Evolutionary conservation across 2,888 invertebrate genomes (phyloP).

Genomic region (Agriotes lineatus): DNA sequence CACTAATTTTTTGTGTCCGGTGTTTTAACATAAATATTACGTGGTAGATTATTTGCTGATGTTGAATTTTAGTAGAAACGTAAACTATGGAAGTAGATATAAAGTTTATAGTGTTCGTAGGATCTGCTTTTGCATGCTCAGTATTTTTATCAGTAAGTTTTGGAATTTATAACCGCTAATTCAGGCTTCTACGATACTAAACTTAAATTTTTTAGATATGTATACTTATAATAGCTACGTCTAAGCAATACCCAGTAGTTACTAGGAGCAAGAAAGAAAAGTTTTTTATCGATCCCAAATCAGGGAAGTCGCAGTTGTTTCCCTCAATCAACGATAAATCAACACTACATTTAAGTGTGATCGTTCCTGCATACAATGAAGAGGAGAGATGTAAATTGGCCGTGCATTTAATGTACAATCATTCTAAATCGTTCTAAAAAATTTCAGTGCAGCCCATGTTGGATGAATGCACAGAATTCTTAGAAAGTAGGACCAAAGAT

Average conservation of each 20-base stretch:
- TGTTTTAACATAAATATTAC: too few species aligned
- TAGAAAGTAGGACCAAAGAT: conserved; percentile 74
- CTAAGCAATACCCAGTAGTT: conserved; percentile 77
- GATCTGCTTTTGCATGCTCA: conserved; percentile 23
- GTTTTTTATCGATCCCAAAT: conserved; percentile 76
- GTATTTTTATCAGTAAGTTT: conserved; percentile 28
- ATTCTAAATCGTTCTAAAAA: too few species aligned
- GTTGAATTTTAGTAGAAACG: not conserved
- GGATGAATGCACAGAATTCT: conserved; percentile 86
- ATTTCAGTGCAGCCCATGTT: conserved; percentile 88
- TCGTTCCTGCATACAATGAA: conserved; percentile 98
- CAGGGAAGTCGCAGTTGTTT: conserved; percentile 71
- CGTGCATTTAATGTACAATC: too few species aligned
- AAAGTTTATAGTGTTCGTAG: conserved; percentile 18
- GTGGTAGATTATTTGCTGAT: not conserved
- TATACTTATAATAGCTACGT: conserved; percentile 71
- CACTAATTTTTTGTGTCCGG: too few species aligned
- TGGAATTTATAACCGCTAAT: too few species aligned
- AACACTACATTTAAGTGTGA: conserved; percentile 84
- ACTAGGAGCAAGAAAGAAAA: conserved; percentile 81
- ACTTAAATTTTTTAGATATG: conserved; percentile 74
- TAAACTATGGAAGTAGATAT: conserved; percentile 11
- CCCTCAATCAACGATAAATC: conserved; percentile 80
- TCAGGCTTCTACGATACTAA: too few species aligned
- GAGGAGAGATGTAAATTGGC: conserved; percentile 84